Conservation (phyloP, 2,888 invertebrate species). For the Listrodromus nycthemerus region DNA sequence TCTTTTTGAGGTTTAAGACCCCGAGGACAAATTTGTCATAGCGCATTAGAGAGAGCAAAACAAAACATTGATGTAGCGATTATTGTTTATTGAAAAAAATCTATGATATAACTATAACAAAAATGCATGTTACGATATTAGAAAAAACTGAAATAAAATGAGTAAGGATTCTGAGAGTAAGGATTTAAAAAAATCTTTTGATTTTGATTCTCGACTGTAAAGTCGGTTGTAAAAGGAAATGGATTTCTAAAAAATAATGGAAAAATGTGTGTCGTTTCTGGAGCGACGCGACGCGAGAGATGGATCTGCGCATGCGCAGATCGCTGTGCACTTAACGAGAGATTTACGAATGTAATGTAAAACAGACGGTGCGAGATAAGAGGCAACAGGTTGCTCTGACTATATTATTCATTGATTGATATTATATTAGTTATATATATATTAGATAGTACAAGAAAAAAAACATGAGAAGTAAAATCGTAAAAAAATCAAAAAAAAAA, state of each 20-base stretch:
- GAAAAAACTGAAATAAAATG: constrained; percentile 3
- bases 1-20: background rate
- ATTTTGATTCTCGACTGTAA: background rate
- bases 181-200: constrained; percentile 8
- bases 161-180: constrained; percentile 39
- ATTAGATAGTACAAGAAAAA: constrained; percentile 52
- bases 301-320: constrained; percentile 1
- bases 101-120: constrained; percentile 41
- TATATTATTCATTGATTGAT: constrained; percentile 35
- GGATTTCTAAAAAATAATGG: background rate
- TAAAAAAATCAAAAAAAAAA: background rate
- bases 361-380: constrained; percentile 7
- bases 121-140: constrained; percentile 60
- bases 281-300: background rate
- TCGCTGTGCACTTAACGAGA: background rate
- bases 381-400: constrained; percentile 36
- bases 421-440: constrained; percentile 13
- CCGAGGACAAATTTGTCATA: background rate
- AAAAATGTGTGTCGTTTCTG: background rate
- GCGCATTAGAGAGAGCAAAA: constrained; percentile 1
- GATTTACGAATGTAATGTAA: constrained; percentile 21
- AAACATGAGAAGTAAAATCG: constrained; percentile 16
- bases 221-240: background rate
- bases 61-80: constrained; percentile 48
- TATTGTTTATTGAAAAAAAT: constrained; percentile 52